Evolutionary conservation across 2,113 vertebrate species (phyloP).

Genomic region (Heptranchias perlo): DNA sequence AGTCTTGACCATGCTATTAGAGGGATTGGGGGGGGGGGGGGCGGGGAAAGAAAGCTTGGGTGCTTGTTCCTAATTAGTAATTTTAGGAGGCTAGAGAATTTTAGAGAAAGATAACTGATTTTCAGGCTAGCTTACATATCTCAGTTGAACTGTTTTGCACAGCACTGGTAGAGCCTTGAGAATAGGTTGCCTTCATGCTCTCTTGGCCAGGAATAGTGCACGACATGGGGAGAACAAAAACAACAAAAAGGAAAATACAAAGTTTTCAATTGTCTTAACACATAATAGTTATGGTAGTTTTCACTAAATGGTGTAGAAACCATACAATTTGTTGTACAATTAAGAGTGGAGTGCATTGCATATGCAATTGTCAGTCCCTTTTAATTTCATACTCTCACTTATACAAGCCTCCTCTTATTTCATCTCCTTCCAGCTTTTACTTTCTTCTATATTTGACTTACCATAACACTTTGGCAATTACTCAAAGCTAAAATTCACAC

Average conservation of each 20-base stretch:
- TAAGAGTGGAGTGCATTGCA: neutral
- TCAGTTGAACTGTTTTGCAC: too few relatives aligned
- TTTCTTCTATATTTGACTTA: neutral
- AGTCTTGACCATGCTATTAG: too few relatives aligned
- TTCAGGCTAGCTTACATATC: neutral
- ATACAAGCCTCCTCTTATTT: neutral
- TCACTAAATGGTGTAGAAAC: neutral
- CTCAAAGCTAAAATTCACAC: neutral
- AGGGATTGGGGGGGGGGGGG: too few relatives aligned
- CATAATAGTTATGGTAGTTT: neutral
- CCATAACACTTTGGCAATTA: neutral
- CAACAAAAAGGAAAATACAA: too few relatives aligned
- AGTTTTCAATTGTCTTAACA: neutral
- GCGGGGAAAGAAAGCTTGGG: too few relatives aligned
- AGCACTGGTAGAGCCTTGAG: neutral
- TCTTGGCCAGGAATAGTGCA: too few relatives aligned
- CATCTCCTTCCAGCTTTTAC: neutral
- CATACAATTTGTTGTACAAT: neutral
- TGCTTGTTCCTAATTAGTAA: too few relatives aligned
- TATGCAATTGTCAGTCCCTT: neutral
- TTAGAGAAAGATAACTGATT: neutral
- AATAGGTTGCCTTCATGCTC: too few relatives aligned
- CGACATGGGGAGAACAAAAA: neutral
- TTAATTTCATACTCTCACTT: neutral
- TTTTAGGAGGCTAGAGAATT: too few relatives aligned